Conservation (phyloP, 2,797 vertebrate genomes). For the Galago senegalensis region DNA sequence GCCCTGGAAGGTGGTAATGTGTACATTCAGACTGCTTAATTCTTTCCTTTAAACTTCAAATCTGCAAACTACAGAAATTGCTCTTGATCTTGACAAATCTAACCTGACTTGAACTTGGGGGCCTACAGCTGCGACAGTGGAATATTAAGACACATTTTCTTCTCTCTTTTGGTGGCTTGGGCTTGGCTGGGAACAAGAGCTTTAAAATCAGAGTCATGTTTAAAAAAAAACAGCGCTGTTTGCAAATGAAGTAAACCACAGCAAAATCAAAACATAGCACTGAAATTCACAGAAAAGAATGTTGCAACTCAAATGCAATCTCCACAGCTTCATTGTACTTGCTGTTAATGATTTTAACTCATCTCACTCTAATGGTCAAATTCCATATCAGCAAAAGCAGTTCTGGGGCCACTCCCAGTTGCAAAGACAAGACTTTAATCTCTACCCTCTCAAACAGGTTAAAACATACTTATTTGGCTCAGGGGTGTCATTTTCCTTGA, state of each 20-base stretch:
- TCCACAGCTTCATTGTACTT: neutral
- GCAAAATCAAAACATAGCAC: neutral
- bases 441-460: neutral
- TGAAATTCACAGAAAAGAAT: slow-evolving; percentile 32
- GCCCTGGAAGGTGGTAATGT: neutral
- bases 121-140: neutral
- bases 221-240: neutral
- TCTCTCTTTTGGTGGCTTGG: neutral
- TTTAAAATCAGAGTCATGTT: neutral
- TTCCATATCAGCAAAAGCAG: neutral
- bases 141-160: neutral
- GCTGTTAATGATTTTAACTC: neutral
- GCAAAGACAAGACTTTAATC: slow-evolving; percentile 2
- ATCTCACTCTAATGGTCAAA: neutral
- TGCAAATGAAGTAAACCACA: neutral
- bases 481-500: neutral
- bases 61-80: slow-evolving; percentile 11
- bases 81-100: slow-evolving; percentile 43
- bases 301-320: neutral
- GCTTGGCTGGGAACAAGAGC: neutral
- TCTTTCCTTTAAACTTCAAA: slow-evolving; percentile 55
- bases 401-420: neutral
- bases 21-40: neutral
- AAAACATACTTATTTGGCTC: neutral
- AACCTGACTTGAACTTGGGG: neutral